These are phyloP conservation scores for Synanceia verrucosa DNA, from an alignment of 2,797 vertebrate genomes.

Conservation along the genomic window DNA sequence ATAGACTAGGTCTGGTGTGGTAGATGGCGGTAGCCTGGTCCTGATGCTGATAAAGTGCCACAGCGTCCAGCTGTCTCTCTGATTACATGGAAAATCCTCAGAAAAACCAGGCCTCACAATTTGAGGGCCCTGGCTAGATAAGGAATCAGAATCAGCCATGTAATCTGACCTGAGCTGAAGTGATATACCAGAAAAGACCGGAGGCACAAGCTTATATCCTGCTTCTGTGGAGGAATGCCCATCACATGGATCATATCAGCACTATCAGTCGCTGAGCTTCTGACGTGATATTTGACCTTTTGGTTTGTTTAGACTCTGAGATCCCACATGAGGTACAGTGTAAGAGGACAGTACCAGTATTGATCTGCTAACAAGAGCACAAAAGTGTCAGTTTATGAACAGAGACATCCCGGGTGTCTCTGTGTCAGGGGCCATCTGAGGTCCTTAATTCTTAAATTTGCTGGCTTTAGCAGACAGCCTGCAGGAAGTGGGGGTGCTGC, in stretches of 20 bases:
- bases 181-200: slow-evolving; percentile 11
- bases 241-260: not conserved
- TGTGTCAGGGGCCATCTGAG: slow-evolving; percentile 13
- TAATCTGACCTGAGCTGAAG: slow-evolving; percentile 50
- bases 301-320: not conserved
- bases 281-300: slow-evolving; percentile 1
- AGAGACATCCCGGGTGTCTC: not conserved
- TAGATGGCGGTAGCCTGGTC: slow-evolving; percentile 15
- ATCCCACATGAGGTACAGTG: not conserved
- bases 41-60: slow-evolving; percentile 14
- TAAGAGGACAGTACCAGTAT: not conserved
- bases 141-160: slow-evolving; percentile 47
- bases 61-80: slow-evolving; percentile 15
- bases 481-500: slow-evolving; percentile 22
- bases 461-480: slow-evolving; percentile 37
- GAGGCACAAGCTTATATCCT: slow-evolving; percentile 12
- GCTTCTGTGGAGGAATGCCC: not conserved
- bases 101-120: slow-evolving; percentile 11
- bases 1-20: not conserved
- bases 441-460: slow-evolving; percentile 39
- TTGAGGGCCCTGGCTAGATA: slow-evolving; percentile 47
- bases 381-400: slow-evolving; percentile 8
- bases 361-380: slow-evolving; percentile 16
- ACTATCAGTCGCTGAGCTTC: not conserved
- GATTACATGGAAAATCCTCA: not conserved